Conservation (phyloP, 2,888 invertebrate genomes). For the Sminthurides aquaticus region DNA sequence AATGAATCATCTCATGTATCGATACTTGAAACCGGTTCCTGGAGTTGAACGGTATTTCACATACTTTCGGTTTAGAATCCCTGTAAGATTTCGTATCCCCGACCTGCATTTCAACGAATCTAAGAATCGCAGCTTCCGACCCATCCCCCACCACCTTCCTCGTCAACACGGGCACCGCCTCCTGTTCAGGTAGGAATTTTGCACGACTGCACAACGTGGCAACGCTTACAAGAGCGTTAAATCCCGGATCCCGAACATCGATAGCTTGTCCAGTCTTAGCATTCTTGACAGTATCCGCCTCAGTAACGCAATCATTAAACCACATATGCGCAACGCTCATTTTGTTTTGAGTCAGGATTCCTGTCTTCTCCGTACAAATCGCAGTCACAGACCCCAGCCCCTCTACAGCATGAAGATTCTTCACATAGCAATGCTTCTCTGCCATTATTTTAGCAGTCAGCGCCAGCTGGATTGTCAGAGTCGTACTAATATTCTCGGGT, state of each 20-base stretch:
- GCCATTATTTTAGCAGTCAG: conserved; percentile 32
- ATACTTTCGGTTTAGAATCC: conserved; percentile 78
- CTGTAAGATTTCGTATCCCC: conserved; percentile 77
- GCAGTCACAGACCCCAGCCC: conserved; percentile 31
- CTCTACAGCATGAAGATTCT: conserved; percentile 37
- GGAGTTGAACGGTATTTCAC: conserved; percentile 90
- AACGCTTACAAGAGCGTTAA: conserved; percentile 54
- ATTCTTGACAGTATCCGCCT: conserved; percentile 56
- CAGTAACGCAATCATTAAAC: conserved; percentile 60
- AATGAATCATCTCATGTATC: conserved; percentile 77
- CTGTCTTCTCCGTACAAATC: conserved; percentile 39
- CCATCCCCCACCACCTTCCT: conserved; percentile 76
- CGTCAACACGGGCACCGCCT: conserved; percentile 49
- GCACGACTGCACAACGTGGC: conserved; percentile 66
- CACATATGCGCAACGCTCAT: conserved; percentile 61
- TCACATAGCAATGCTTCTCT: conserved; percentile 29
- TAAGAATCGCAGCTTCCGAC: conserved; percentile 85
- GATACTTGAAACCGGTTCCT: conserved; percentile 93
- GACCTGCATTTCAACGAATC: conserved; percentile 84
- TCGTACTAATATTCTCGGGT: conserved; percentile 36
- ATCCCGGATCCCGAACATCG: conserved; percentile 47
- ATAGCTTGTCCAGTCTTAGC: conserved; percentile 52
- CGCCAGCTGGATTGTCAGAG: conserved; percentile 35
- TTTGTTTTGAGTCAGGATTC: conserved; percentile 39
- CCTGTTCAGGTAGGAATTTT: conserved; percentile 56